Evolutionary conservation across 2,888 invertebrate genomes (phyloP), one percentile per base, ranked within the genome.

Genomic region (Alviniconcha strummeri): DNA sequence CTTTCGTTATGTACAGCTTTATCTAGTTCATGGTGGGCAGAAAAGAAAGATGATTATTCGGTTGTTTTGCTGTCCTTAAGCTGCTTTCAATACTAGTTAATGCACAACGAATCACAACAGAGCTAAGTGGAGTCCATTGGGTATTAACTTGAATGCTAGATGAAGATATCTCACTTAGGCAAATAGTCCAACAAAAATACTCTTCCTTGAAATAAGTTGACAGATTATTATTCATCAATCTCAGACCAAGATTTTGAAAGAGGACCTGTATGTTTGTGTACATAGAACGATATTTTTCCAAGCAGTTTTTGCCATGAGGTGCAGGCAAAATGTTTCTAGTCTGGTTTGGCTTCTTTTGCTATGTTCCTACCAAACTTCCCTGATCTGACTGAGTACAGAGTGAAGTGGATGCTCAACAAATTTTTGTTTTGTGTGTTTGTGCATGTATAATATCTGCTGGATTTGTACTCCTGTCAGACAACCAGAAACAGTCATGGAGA

Each of bases 271-370:
- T n/a, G 69, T 69, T n/a, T 8, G 13, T 60, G 60, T 60, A 60
- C 8, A 60, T 60, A 60, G 60, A 60, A 60, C 4, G 60, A 60
- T 64, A 64, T 64, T 78, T 57, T 78, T 64, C 78, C 60, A 78
- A 78, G 64, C 13, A 57, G 78, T 60, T 52, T 78, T 76, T 78
- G 64, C 57, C 64, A 8, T 64, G 78, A 55, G 17, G 17, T 17
- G 55, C 67, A 69, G 64, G 69, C 56, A n/a, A 15, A 80, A 69
- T 60, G 60, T 80, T 36, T 80, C 80, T 80, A 80, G 80, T 80
- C 80, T 78, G 36, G 36, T 60, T 8, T 60, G 64, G 79, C 52
- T 36, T 69, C 55, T n/a, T 36, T 69, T 15, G 69, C 55, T 13
- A 71, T 71, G 17, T 52, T 80, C 69, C 8, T 5, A 74, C 74